A percentile compares a stretch with the other conserved stretches of the same genome.
phyloP scores from a whole-genome alignment of 2,113 vertebrate genomes.

The Stomatorhinus ivindoensis region DNA sequence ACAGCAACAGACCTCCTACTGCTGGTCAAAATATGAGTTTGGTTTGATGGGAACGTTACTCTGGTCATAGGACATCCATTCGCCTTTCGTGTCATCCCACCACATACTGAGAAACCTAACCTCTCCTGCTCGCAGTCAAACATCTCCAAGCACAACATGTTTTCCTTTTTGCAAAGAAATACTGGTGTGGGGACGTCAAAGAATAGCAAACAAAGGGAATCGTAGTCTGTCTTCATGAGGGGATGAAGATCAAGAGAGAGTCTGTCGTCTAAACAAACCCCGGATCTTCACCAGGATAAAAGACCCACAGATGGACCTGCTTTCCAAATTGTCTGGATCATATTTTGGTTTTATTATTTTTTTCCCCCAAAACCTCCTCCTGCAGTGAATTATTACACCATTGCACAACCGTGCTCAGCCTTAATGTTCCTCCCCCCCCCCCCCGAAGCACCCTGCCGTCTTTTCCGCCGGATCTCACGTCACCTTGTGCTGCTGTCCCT shows the following conservation, averaged over 20 bases:
- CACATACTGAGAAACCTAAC: neutral
- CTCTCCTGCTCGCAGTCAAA: neutral
- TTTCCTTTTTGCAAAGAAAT: neutral
- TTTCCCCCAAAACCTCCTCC: neutral
- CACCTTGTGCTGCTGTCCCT: slow-evolving; percentile 14
- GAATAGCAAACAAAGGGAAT: slow-evolving; percentile 5
- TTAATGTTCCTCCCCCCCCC: neutral
- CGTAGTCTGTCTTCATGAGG: neutral
- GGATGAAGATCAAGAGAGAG: neutral
- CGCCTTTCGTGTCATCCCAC: neutral
- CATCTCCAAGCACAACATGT: neutral
- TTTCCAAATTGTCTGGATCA: neutral
- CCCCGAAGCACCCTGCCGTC: neutral
- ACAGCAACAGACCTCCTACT: neutral
- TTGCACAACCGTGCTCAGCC: neutral
- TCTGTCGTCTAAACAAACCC: neutral
- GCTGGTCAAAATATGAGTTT: neutral
- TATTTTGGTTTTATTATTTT: neutral
- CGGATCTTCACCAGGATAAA: neutral
- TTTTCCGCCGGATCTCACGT: neutral
- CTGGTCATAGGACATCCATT: neutral
- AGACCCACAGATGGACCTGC: neutral
- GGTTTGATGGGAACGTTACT: neutral
- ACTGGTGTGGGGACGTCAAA: neutral
- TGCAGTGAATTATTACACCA: neutral